A percentile compares a stretch with the other conserved stretches of the same genome.
phyloP scores from a whole-genome alignment of 2,888 invertebrate species.

The Sepiola atlantica region DNA sequence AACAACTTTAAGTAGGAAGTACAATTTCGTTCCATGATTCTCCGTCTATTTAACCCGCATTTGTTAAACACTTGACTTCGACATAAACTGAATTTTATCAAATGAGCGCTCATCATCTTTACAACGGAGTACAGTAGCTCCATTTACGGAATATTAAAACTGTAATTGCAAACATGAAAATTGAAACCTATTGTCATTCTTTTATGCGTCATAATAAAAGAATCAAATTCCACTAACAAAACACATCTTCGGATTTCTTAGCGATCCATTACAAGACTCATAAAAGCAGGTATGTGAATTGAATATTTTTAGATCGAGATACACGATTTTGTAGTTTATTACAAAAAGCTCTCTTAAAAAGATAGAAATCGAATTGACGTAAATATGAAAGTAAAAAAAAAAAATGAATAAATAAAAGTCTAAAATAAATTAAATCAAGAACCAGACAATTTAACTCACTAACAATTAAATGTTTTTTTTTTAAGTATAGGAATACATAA shows the following conservation, averaged over 20 bases:
- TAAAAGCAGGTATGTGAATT: background rate
- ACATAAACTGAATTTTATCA: background rate
- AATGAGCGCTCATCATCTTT: background rate
- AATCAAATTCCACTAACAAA: background rate
- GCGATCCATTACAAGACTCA: background rate
- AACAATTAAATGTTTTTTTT: background rate
- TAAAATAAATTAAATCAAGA: background rate
- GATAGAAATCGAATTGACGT: background rate
- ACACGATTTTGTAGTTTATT: background rate
- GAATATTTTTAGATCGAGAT: background rate
- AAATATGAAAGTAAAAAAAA: background rate
- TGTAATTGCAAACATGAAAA: background rate
- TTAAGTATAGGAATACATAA: background rate
- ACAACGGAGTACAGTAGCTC: background rate
- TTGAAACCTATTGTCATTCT: background rate
- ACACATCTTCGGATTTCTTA: slow-evolving; percentile 6
- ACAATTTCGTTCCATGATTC: background rate
- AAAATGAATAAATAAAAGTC: background rate
- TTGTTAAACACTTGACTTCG: background rate
- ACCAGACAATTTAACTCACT: background rate
- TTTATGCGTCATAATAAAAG: background rate
- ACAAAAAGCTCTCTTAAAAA: background rate
- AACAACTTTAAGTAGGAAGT: background rate
- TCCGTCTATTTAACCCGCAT: background rate
- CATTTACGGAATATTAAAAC: slow-evolving; percentile 6